Evolutionary conservation across 2,888 invertebrate genomes (phyloP).

Genomic region (Sarcophaga caerulescens): DNA sequence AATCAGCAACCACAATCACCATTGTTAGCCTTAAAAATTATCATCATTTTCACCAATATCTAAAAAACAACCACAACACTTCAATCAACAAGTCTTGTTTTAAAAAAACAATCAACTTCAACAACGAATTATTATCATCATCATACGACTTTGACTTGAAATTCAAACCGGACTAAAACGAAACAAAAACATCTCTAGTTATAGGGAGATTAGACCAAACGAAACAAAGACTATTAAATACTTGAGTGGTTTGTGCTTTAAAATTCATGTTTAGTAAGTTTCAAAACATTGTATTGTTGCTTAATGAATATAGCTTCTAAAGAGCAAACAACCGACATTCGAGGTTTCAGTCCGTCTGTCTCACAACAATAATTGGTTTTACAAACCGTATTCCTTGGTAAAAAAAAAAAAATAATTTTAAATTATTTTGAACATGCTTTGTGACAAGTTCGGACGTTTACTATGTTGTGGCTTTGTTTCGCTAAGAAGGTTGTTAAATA

Average conservation of each 20-base stretch:
- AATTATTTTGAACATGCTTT: background rate
- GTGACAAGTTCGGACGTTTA: conserved; percentile 25
- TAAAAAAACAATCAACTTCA: conserved; percentile 33
- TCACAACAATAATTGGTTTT: background rate
- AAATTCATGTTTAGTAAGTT: background rate
- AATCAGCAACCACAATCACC: conserved; percentile 50
- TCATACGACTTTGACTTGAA: conserved; percentile 34
- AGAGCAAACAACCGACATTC: background rate
- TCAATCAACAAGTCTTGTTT: conserved; percentile 31
- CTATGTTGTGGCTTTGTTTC: conserved; percentile 42
- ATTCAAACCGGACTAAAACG: background rate
- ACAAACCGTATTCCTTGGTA: too few relatives aligned
- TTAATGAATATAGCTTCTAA: background rate
- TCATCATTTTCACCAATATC: conserved; percentile 60
- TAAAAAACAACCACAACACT: conserved; percentile 30
- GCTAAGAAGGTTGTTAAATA: conserved; percentile 39
- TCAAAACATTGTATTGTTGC: background rate
- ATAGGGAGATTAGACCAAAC: conserved; percentile 14
- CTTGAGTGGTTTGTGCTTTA: conserved; percentile 35
- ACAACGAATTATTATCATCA: conserved; percentile 49
- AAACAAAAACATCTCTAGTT: background rate
- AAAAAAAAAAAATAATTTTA: too few relatives aligned
- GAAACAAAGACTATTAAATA: conserved; percentile 32
- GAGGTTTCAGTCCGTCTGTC: background rate
- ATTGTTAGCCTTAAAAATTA: conserved; percentile 47